Evolutionary conservation across 1,140 invertebrate species (phyloP).

Genomic region (Ericerus pela): DNA sequence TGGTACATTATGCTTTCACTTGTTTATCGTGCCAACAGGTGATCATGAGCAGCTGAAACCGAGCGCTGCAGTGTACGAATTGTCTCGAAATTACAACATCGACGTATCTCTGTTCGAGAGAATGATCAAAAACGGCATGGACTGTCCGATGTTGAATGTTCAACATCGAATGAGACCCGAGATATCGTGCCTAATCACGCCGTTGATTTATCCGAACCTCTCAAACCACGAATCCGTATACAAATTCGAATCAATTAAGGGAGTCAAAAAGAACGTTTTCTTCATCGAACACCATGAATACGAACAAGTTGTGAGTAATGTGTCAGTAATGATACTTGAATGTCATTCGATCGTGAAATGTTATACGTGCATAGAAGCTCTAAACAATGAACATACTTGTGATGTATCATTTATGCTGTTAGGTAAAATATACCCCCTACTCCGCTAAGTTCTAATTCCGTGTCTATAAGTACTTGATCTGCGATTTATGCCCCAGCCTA

Average conservation of each 20-base stretch:
- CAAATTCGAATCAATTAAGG: slow-evolving; percentile 35
- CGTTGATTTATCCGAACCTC: slow-evolving; percentile 41
- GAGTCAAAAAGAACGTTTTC: slow-evolving; percentile 39
- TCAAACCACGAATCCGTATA: slow-evolving; percentile 39
- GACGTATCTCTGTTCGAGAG: slow-evolving; percentile 60
- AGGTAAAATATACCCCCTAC: no score
- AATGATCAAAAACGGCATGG: slow-evolving; percentile 42
- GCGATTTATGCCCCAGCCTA: no score
- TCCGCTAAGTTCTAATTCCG: no score
- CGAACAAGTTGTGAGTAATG: slow-evolving; percentile 33
- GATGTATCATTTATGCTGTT: no score
- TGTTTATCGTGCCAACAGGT: neutral
- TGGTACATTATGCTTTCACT: neutral
- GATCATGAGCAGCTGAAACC: slow-evolving; percentile 13
- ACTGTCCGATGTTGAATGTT: slow-evolving; percentile 35
- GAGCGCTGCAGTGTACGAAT: neutral
- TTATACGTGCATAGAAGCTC: no score
- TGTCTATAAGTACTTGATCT: no score
- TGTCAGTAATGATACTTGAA: no score
- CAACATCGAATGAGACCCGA: slow-evolving; percentile 53
- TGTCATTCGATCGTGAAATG: no score
- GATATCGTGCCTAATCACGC: slow-evolving; percentile 41
- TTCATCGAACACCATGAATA: slow-evolving; percentile 41
- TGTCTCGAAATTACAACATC: slow-evolving; percentile 35
- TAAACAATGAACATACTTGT: no score